Evolutionary conservation across 1,140 invertebrate species (phyloP), one percentile per base, ranked within the genome.

Genomic region (Brachionus sp.): DNA sequence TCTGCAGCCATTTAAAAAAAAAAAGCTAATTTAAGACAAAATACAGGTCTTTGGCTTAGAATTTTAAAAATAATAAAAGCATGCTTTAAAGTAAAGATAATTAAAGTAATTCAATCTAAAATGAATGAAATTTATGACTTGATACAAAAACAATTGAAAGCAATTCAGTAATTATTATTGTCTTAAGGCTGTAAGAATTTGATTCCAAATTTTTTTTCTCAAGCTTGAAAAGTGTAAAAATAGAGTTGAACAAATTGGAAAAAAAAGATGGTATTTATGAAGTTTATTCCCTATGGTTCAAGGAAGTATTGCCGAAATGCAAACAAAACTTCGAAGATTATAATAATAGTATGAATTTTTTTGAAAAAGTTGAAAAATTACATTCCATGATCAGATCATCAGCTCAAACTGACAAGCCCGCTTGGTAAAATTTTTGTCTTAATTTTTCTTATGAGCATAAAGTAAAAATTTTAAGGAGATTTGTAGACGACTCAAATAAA

Each of bases 341-440:
- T 16, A 70, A 70, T 33, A 70, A 70, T 39, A 70, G 66, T 16
- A 39, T 70, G 35, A 70, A 70, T 19, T 70, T 70, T 37, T 70
- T 70, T 37, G 66, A 70, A 39, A 70, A 70, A 70, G 66, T 70
- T 16, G 66, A 70, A 70, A 70, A 70, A 37, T 16, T 70, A n/a
- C 29, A 70, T 70, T 35, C 33, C 4, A 39, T 39, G 35, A 37
- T 37, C 37, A 39, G 37, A 70, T 37, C 29, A 6, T 37, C 66
- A 5, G 35, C 37, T 9, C 3, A 37, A 37, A 19, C 33, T 19
- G 66, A 42, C 6, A 70, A 39, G 19, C 29, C 66, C 3, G 66
- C 66, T 35, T 70, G 66, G 66, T 70, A 42, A 70, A 70, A 9
- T 66, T 66, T 57, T 57, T 57, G 50, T 57, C 50, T 19, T 0